Evolutionary conservation across 35 echinoderm and acorn worm genomes (phyloP).

Genomic region (Apostichopus japonicus): DNA sequence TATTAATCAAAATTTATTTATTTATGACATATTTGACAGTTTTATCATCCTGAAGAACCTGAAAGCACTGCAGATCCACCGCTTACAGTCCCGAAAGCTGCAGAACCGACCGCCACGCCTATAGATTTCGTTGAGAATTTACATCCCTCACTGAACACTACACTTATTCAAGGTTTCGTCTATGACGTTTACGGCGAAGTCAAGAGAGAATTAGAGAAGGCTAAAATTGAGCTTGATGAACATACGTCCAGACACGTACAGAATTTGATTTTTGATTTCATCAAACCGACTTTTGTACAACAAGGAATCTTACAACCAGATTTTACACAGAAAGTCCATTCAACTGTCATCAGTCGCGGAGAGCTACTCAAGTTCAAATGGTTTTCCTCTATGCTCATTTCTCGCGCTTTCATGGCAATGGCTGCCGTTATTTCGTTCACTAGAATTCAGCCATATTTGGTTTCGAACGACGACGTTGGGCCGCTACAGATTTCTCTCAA

Average conservation of each 20-base stretch:
- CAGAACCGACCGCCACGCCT: not conserved
- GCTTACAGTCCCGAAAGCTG: too few relatives aligned
- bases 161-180: not conserved
- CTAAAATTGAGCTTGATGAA: constrained; percentile 23
- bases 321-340: not conserved
- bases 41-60: not conserved
- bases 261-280: not conserved
- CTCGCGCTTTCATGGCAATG: constrained; percentile 60
- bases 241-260: not conserved
- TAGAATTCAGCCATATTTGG: constrained; percentile 69
- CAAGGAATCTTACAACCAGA: not conserved
- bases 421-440: constrained; percentile 63
- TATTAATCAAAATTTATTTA: not conserved
- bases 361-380: not conserved
- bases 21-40: not conserved
- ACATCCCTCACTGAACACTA: constrained; percentile 8
- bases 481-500: constrained; percentile 77
- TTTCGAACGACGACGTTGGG: constrained; percentile 71
- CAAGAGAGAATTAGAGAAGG: constrained; percentile 8
- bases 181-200: constrained; percentile 1
- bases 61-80: not conserved
- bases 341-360: not conserved
- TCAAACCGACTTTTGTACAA: constrained; percentile 20
- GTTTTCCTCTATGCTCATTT: constrained; percentile 12
- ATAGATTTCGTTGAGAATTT: constrained; percentile 18